Evolutionary conservation across 2,797 vertebrate species (phyloP), one percentile per base, ranked within the genome.

Genomic region (Rachycentron canadum): DNA sequence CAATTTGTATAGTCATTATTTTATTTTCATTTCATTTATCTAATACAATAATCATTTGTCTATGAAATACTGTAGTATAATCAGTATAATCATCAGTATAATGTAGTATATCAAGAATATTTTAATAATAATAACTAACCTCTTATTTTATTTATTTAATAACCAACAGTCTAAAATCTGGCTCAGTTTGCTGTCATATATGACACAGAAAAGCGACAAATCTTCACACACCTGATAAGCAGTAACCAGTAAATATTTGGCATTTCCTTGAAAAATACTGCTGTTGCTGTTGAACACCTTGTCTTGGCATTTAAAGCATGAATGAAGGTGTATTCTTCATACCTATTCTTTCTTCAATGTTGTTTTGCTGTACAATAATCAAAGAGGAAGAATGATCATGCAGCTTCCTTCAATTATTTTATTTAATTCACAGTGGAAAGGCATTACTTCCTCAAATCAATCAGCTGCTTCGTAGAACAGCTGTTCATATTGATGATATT

Each of bases 311-410:
- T 12, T 26, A 2, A 41, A 74, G 7, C n/a, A 25, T 28, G 71
- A 62, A 41, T n/a, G 7, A 28, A 64, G 36, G 9, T 55, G 13
- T 74, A 10, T 41, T 66, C 53, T 66, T n/a, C 3, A 26, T 10
- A 1, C 28, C 2, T 73, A 10, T 82, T 49, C 45, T 83, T 12
- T 82, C 32, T 28, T 68, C 28, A 21, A 45, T 5, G 52, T 30
- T 68, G 2, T 50, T 45, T 5, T 59, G 8, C 25, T 0, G 1
- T 26, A 40, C 1, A 10, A 6, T 4, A n/a, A 36, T 26, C 21
- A 61, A 67, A 53, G 3, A 23, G 2, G 26, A 21, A 21, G 11
- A 16, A 17, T 45, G 38, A 65, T 70, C 6, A 21, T 26, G 8
- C 12, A 19, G 60, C 11, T 14, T 43, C 19, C 13, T 28, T 10